Evolutionary conservation across 2,797 vertebrate species (phyloP).

Genomic region (Sebastolobus altivelis): DNA sequence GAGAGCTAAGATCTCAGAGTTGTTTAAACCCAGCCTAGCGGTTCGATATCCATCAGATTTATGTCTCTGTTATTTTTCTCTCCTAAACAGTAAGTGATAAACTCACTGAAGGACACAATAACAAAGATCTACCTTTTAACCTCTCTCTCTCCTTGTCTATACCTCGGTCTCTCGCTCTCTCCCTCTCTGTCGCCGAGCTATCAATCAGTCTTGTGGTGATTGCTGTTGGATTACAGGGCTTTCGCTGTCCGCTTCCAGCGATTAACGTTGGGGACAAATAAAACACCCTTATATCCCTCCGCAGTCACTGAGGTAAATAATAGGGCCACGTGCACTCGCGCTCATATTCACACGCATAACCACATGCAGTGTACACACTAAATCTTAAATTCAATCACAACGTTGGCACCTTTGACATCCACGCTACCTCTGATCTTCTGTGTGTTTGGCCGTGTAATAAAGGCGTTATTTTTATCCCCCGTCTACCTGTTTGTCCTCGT

Average conservation of each 20-base stretch:
- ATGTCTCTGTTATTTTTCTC: conserved; percentile 74
- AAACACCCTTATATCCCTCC: conserved; percentile 59
- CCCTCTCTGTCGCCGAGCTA: conserved; percentile 46
- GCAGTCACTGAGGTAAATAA: conserved; percentile 43
- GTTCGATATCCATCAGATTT: conserved; percentile 75
- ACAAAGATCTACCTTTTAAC: conserved; percentile 69
- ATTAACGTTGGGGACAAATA: conserved; percentile 72
- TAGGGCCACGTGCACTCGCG: not conserved
- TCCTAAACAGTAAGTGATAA: conserved; percentile 75
- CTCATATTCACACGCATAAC: conserved; percentile 16
- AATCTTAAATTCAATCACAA: conserved; percentile 33
- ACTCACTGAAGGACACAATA: conserved; percentile 77
- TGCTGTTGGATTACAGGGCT: conserved; percentile 78
- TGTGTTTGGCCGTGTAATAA: conserved; percentile 15
- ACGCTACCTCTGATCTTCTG: conserved; percentile 2
- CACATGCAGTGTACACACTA: conserved; percentile 18
- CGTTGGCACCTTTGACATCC: conserved; percentile 14
- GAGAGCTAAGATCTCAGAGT: conserved; percentile 47
- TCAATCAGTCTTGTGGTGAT: conserved; percentile 77
- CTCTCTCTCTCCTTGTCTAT: conserved; percentile 51
- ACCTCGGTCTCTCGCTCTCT: conserved; percentile 37
- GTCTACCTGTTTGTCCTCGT: conserved; percentile 39
- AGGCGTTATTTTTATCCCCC: conserved; percentile 2
- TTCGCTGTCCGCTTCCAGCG: conserved; percentile 63
- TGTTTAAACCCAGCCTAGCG: conserved; percentile 60